Percentiles rank a stretch among this genome's conserved stretches.
Conservation (phyloP, 2,113 vertebrate species). For the Solea solea region DNA sequence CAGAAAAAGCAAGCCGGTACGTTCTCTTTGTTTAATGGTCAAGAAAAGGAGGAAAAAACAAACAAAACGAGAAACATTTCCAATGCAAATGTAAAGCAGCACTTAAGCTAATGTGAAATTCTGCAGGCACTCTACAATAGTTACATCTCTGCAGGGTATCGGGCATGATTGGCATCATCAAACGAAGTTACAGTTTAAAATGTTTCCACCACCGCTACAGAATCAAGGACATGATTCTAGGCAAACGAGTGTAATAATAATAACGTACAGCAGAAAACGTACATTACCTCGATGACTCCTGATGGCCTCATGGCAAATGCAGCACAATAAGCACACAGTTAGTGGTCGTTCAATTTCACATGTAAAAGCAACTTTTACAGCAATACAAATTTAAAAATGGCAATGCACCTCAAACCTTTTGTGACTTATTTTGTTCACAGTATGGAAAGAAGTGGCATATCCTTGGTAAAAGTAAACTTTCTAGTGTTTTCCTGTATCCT, state of each 20-base stretch:
- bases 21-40: too few relatives aligned
- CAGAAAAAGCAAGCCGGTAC: too few relatives aligned
- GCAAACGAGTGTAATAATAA: too few relatives aligned
- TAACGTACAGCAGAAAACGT: constrained; percentile 2
- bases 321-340: constrained; percentile 8
- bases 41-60: too few relatives aligned
- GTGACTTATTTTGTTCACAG: constrained; percentile 1
- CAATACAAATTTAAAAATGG: background rate
- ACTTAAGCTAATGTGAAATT: background rate
- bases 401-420: background rate
- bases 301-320: background rate
- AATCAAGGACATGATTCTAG: too few relatives aligned
- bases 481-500: too few relatives aligned
- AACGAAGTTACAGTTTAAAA: background rate
- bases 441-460: constrained; percentile 2
- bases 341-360: background rate
- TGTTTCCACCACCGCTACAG: background rate
- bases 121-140: background rate
- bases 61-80: too few relatives aligned
- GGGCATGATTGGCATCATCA: background rate
- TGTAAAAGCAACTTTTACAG: background rate
- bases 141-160: background rate
- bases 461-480: background rate
- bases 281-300: constrained; percentile 9
- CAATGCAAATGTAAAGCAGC: too few relatives aligned